These are phyloP conservation scores for Gymnoscelis rufifasciata DNA, from an alignment of 2,888 invertebrate species.

Conservation along the genomic window DNA sequence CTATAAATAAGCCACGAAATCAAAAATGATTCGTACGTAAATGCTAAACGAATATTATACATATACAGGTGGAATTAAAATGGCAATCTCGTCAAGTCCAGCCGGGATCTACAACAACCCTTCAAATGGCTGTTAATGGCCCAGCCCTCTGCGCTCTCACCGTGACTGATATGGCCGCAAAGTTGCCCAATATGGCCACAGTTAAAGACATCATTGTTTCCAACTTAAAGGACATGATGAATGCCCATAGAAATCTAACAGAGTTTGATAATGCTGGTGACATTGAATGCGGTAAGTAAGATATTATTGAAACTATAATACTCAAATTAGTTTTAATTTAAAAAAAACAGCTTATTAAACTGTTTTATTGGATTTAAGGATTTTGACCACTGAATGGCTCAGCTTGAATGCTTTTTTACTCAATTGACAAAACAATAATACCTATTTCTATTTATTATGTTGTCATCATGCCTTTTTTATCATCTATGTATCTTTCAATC, in stretches of 20 bases:
- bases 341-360: too few species aligned
- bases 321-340: too few species aligned
- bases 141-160: slow-evolving; percentile 65
- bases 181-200: slow-evolving; percentile 38
- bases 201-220: slow-evolving; percentile 45
- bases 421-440: too few species aligned
- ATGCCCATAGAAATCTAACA: slow-evolving; percentile 57
- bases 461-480: too few species aligned
- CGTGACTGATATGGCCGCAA: slow-evolving; percentile 53
- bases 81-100: slow-evolving; percentile 52
- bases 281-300: slow-evolving; percentile 55
- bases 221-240: slow-evolving; percentile 45
- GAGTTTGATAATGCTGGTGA: slow-evolving; percentile 61
- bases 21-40: too few species aligned
- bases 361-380: too few species aligned
- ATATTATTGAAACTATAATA: too few species aligned
- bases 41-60: neutral
- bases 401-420: too few species aligned
- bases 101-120: slow-evolving; percentile 50
- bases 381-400: too few species aligned
- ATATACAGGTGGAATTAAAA: slow-evolving; percentile 54
- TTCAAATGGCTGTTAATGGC: slow-evolving; percentile 51
- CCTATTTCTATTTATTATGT: too few species aligned
- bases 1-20: too few species aligned
- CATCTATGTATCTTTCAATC: too few species aligned